A percentile compares a stretch with the other conserved stretches of the same genome.
phyloP scores from a whole-genome alignment of 2,113 vertebrate species.

The Tychaedon coryphoeus region DNA sequence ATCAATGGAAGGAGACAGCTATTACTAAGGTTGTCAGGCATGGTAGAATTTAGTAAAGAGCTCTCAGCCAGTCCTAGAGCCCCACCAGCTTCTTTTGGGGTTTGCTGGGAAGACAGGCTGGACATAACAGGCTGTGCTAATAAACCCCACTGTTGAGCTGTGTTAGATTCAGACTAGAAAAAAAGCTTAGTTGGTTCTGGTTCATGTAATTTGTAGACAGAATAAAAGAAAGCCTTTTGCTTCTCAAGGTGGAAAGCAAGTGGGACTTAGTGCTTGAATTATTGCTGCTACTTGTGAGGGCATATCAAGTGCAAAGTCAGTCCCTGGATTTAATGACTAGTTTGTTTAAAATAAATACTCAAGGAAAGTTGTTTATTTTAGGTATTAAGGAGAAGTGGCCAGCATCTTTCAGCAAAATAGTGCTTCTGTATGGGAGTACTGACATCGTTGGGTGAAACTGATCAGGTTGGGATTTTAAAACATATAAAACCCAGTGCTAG shows the following conservation, averaged over 20 bases:
- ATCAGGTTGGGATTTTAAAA: not conserved
- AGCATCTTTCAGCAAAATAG: not conserved
- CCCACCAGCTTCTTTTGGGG: accelerated
- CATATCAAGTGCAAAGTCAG: not conserved
- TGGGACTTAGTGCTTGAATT: not conserved
- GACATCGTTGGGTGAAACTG: not conserved
- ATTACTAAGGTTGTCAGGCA: accelerated
- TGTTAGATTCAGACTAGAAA: too few species aligned
- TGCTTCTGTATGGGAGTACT: not conserved
- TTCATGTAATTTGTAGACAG: not conserved
- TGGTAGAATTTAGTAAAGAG: accelerated
- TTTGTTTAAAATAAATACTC: not conserved
- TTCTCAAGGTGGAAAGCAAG: not conserved
- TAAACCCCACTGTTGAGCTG: not conserved
- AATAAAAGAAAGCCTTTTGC: not conserved
- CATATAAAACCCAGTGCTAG: accelerated
- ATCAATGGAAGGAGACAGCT: not conserved
- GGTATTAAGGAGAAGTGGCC: not conserved
- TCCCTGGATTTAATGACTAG: not conserved
- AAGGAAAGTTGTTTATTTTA: not conserved
- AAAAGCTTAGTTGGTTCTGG: not conserved
- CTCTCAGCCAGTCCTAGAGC: not conserved
- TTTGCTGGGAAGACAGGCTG: not conserved
- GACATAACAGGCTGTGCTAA: not conserved
- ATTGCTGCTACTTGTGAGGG: not conserved